phyloP scores from a whole-genome alignment of 2,113 vertebrate species.

The Ageneiosus marmoratus region DNA sequence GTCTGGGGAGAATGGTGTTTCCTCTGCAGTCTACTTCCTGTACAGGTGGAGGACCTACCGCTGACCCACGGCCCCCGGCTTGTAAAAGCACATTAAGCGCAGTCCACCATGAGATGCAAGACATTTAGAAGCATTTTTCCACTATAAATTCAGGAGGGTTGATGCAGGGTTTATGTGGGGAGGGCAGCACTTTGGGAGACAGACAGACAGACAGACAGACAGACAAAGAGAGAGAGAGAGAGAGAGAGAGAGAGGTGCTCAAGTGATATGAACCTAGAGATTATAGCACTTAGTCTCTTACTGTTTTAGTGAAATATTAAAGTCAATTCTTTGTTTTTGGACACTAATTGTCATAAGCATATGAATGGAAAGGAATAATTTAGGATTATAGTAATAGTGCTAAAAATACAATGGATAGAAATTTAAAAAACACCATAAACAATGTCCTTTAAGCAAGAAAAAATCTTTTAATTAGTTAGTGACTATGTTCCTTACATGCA shows the following conservation, averaged over 20 bases:
- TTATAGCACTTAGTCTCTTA: conserved; percentile 21
- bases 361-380: neutral
- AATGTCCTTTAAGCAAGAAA: neutral
- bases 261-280: conserved; percentile 16
- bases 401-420: neutral
- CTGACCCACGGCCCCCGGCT: conserved; percentile 42
- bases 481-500: neutral
- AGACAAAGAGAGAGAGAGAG: neutral
- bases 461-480: neutral
- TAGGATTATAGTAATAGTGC: neutral
- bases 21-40: conserved; percentile 41
- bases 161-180: conserved; percentile 18
- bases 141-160: conserved; percentile 46
- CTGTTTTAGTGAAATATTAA: neutral
- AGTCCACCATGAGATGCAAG: conserved; percentile 26
- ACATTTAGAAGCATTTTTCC: conserved; percentile 51
- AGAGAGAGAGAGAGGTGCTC: neutral
- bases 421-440: neutral
- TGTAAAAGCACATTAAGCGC: conserved; percentile 48
- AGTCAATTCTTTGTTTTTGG: neutral
- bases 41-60: conserved; percentile 51
- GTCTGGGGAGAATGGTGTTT: conserved; percentile 10
- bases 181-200: conserved; percentile 14
- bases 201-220: neutral
- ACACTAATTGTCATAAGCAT: neutral